Evolutionary conservation across 2,888 invertebrate species (phyloP).

Genomic region (Hydraecia micacea): DNA sequence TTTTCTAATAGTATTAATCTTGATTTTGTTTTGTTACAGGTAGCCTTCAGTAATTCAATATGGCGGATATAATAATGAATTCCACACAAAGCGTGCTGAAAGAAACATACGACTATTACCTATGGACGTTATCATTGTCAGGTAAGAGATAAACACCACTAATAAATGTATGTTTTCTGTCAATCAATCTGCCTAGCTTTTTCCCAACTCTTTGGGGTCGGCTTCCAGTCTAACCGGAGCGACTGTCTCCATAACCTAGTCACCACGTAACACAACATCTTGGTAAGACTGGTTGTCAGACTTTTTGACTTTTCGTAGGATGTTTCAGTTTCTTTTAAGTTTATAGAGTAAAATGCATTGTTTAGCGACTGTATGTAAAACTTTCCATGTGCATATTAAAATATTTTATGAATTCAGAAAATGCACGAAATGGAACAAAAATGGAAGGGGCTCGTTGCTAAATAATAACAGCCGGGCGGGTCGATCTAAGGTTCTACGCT

Average conservation of each 20-base stretch:
- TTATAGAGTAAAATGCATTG: not conserved
- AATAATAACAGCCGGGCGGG: not conserved
- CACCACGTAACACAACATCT: not conserved
- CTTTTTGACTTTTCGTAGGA: not conserved
- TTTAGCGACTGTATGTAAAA: not conserved
- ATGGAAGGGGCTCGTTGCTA: not conserved
- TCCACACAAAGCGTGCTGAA: conserved; percentile 89
- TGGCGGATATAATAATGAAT: conserved; percentile 86
- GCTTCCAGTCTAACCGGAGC: not conserved
- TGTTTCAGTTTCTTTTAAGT: not conserved
- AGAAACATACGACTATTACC: conserved; percentile 92
- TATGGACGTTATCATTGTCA: conserved; percentile 94
- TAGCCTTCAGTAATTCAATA: conserved; percentile 62
- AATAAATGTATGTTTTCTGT: not conserved
- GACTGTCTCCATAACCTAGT: not conserved
- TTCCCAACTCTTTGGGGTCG: not conserved
- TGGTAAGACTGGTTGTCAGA: not conserved
- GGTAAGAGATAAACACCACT: conserved; percentile 85
- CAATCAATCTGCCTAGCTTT: not conserved
- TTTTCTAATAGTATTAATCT: not conserved
- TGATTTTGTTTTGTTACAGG: conserved; percentile 76
- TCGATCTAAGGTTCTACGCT: not conserved
- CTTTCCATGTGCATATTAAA: not conserved
- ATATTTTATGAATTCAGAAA: not conserved
- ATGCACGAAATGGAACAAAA: not conserved